Base-by-base conservation (phyloP, 2,888 invertebrate species). In the Xestia rhomboidea region DNA sequence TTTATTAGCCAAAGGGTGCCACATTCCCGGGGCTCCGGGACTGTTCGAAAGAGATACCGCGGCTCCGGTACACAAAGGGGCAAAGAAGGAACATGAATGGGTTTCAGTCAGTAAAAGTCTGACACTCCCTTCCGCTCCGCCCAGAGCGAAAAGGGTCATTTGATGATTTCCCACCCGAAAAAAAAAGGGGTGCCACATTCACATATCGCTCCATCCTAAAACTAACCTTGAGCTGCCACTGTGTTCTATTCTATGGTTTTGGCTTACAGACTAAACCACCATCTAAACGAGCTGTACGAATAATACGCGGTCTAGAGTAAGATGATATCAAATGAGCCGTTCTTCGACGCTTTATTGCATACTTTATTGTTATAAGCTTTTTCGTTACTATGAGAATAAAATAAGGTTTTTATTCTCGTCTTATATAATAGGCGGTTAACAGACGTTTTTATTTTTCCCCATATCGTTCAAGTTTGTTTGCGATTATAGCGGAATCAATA, bases 321-420 rank as follows among this genome's bases (percentile, higher is more conserved):
- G 67, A 79, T 74, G 51, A 68, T 46, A 76, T 38, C 49, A 86
- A 67, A 80, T 76, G 73, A 79, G 68, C 79, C 77, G 69, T 75
- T 75, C 75, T 80, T 75, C 57, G 21, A 67, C 13, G 44, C 57
- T 72, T 77, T 86, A 75, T 82, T 70, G 24, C 67, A 64, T 62
- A 75, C 80, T 86, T 77, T 83, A 86, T 69, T 72, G 79, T 76
- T 74, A 79, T 72, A 76, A 67, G 57, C 76, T 60, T 82, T 73
- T 78, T 62, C 49, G 41, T 69, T 41, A 46, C 64, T 75, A 67
- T 79, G 44, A 71, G 30, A 82, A 71, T 79, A 68, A 79, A 79
- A 79, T 76, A 82, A 67, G 78, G 27, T n/a, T 85, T 85, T 83
- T 73, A 85, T 78, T n/a, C 46, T 60, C 34, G 38, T 66, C 69